These are phyloP conservation scores for Rhabdomys pumilio DNA, from an alignment of 2,797 vertebrate genomes.

Conservation along the genomic window DNA sequence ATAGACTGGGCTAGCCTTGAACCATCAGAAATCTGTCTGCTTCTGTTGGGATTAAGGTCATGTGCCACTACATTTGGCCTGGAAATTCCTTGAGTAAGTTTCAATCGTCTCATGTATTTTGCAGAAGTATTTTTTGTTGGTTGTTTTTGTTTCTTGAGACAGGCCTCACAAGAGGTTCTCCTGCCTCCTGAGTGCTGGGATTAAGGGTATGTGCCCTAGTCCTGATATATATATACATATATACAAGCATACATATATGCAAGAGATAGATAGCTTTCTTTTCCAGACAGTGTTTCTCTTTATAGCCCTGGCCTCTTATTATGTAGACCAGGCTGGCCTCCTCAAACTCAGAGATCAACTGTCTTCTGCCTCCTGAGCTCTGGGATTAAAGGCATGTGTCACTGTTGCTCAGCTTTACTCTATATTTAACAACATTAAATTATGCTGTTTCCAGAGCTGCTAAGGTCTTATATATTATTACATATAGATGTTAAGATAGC, in stretches of 20 bases:
- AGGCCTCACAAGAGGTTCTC: background rate
- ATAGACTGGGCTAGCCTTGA: background rate
- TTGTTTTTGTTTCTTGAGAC: background rate
- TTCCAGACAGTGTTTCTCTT: background rate
- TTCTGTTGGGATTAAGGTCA: background rate
- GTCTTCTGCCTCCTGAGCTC: background rate
- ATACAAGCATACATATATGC: background rate
- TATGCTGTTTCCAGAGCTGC: conserved; percentile 40
- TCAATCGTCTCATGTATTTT: conserved; percentile 36
- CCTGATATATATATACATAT: background rate
- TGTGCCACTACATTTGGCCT: background rate
- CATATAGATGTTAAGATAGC: conserved; percentile 4
- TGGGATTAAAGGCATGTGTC: background rate
- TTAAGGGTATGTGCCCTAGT: background rate
- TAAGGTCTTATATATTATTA: background rate
- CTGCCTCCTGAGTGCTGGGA: background rate
- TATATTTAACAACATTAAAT: conserved; percentile 38
- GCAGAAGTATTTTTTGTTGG: background rate
- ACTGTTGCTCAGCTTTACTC: background rate
- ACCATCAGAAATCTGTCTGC: background rate
- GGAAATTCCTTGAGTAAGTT: conserved; percentile 29
- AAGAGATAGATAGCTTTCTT: background rate
- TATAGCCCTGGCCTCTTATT: background rate
- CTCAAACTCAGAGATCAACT: background rate
- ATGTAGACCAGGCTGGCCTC: background rate